These are phyloP conservation scores for Lycaon pictus DNA, from an alignment of 2,113 vertebrate species.

Conservation along the genomic window DNA sequence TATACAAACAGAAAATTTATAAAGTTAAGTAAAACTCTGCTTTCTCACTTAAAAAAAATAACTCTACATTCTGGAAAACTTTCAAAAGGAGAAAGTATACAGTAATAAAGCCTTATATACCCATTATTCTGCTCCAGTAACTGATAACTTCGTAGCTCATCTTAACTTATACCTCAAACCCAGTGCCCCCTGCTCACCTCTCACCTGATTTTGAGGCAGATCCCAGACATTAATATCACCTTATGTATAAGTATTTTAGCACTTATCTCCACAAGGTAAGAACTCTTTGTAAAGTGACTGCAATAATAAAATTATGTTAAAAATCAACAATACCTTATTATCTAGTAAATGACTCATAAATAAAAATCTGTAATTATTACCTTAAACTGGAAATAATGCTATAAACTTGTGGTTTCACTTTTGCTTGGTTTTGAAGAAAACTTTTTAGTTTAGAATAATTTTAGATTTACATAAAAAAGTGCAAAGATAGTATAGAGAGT, in stretches of 20 bases:
- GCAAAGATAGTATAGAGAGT: not conserved
- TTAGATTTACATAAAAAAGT: conserved; percentile 27
- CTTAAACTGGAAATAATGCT: conserved; percentile 35
- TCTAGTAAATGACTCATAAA: conserved; percentile 17
- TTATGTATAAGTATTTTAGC: conserved; percentile 39
- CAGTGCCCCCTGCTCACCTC: not conserved
- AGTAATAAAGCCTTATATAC: not conserved
- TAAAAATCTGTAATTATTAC: conserved; percentile 19
- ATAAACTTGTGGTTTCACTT: conserved; percentile 20
- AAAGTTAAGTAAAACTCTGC: not conserved
- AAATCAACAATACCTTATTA: conserved; percentile 33
- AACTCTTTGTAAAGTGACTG: not conserved
- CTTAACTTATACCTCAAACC: not conserved
- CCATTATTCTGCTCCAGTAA: not conserved
- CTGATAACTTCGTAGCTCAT: conserved; percentile 13
- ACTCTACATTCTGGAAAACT: not conserved
- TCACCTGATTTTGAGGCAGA: conserved; percentile 57
- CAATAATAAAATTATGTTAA: conserved; percentile 16
- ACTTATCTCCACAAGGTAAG: conserved; percentile 4
- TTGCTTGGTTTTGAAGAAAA: conserved; percentile 30
- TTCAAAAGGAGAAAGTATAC: not conserved
- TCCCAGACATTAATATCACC: not conserved
- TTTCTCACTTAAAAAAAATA: not conserved
- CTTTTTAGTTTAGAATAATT: conserved; percentile 32
- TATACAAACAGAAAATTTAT: conserved; percentile 15